phyloP scores from a whole-genome alignment of 1,140 invertebrate species.

The Leptinotarsa texana region DNA sequence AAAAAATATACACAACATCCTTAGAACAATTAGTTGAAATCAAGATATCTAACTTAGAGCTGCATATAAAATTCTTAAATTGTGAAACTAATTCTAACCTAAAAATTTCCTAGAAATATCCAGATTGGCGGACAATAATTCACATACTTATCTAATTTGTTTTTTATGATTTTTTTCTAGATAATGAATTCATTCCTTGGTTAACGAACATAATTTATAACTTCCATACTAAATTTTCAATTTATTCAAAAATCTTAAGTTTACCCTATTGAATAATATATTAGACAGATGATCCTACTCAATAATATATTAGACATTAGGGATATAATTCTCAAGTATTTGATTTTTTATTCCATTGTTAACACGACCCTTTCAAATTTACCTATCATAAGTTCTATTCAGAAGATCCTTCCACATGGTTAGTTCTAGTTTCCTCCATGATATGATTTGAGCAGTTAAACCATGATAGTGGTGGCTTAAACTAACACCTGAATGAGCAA shows the following conservation, averaged over 20 bases:
- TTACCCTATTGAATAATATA: not conserved
- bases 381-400: conserved; percentile 62
- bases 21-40: not conserved
- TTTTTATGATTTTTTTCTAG: too few relatives aligned
- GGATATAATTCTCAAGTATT: not conserved
- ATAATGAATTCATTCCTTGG: too few relatives aligned
- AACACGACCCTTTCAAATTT: not conserved
- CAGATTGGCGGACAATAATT: not conserved
- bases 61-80: not conserved
- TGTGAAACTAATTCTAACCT: not conserved
- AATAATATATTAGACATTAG: too few relatives aligned
- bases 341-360: not conserved
- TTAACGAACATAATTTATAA: too few relatives aligned
- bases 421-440: conserved; percentile 92
- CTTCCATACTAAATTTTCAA: too few relatives aligned
- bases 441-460: conserved; percentile 81
- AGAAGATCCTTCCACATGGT: conserved; percentile 82
- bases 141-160: not conserved
- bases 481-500: conserved; percentile 85
- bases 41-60: not conserved
- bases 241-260: not conserved
- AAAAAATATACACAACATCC: not conserved
- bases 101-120: not conserved
- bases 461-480: conserved; percentile 70
- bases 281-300: too few relatives aligned